phyloP scores from a whole-genome alignment of 2,113 vertebrate species.

The Dicerorhinus sumatrensis region DNA sequence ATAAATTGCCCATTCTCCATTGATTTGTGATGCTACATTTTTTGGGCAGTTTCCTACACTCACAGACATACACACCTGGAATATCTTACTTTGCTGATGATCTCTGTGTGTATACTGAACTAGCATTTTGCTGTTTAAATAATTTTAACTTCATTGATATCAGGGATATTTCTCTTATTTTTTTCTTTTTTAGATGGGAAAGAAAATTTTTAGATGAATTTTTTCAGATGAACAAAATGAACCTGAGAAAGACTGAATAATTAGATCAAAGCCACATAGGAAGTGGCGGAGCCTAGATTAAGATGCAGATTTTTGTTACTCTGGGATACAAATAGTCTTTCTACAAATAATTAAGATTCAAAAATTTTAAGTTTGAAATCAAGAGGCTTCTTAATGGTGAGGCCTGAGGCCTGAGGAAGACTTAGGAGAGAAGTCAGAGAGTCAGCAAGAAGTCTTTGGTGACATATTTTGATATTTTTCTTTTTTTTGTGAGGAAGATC shows the following conservation, averaged over 20 bases:
- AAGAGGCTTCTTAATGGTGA: neutral
- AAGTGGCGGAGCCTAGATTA: neutral
- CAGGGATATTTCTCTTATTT: neutral
- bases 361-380: conserved; percentile 3
- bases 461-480: neutral
- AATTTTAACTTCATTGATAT: neutral
- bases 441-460: neutral
- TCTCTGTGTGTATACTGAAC: neutral
- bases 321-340: neutral
- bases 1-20: neutral
- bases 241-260: neutral
- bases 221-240: conserved; percentile 16
- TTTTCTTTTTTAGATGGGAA: neutral
- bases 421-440: neutral
- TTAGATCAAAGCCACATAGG: neutral
- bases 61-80: neutral
- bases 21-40: neutral
- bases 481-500: too few species aligned
- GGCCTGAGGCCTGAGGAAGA: neutral
- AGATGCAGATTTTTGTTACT: neutral
- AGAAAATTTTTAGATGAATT: neutral
- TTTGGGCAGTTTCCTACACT: neutral
- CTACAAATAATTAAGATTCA: neutral
- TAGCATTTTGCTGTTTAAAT: neutral
- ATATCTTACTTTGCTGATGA: neutral